These are phyloP conservation scores for Drosophila arizonae DNA, from an alignment of 1,140 invertebrate species.

Conservation along the genomic window DNA sequence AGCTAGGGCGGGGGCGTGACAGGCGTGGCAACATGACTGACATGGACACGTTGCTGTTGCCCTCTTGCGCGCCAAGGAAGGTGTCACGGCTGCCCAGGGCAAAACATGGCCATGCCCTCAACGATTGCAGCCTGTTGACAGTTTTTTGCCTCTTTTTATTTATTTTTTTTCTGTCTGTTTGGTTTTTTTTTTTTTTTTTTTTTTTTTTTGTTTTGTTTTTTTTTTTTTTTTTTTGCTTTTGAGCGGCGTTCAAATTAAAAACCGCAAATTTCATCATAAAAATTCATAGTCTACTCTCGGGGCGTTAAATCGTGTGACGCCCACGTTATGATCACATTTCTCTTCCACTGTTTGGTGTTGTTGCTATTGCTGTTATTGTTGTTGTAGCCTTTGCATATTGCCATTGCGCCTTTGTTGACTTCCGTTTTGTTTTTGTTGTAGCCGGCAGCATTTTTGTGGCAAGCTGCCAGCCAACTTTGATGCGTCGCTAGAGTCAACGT, in stretches of 20 bases:
- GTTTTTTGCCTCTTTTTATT: slow-evolving; percentile 3
- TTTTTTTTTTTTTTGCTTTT: slow-evolving; percentile 17
- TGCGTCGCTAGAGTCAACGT: slow-evolving; percentile 46
- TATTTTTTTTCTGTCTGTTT: slow-evolving; percentile 17
- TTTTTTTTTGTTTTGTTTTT: slow-evolving; percentile 17
- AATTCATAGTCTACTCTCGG: slow-evolving; percentile 66
- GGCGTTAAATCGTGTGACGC: slow-evolving; percentile 21
- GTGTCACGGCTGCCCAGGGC: slow-evolving; percentile 46
- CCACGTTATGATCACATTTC: slow-evolving; percentile 38
- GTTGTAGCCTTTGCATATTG: slow-evolving; percentile 37
- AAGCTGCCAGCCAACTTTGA: slow-evolving; percentile 67
- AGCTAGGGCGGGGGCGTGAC: neutral
- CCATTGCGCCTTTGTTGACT: slow-evolving; percentile 49
- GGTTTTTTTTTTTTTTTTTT: slow-evolving; percentile 16
- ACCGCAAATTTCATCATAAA: slow-evolving; percentile 57
- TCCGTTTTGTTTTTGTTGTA: slow-evolving; percentile 43
- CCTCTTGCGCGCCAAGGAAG: slow-evolving; percentile 26
- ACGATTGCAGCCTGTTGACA: slow-evolving; percentile 6
- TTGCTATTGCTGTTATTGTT: slow-evolving; percentile 29
- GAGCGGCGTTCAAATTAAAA: slow-evolving; percentile 56
- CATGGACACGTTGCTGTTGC: slow-evolving; percentile 22
- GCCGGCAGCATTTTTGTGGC: slow-evolving; percentile 66
- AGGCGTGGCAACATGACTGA: slow-evolving; percentile 17
- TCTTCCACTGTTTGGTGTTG: slow-evolving; percentile 1
- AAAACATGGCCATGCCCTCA: slow-evolving; percentile 30